phyloP scores from a whole-genome alignment of 2,888 invertebrate genomes.

The Brachylomia viminalis region DNA sequence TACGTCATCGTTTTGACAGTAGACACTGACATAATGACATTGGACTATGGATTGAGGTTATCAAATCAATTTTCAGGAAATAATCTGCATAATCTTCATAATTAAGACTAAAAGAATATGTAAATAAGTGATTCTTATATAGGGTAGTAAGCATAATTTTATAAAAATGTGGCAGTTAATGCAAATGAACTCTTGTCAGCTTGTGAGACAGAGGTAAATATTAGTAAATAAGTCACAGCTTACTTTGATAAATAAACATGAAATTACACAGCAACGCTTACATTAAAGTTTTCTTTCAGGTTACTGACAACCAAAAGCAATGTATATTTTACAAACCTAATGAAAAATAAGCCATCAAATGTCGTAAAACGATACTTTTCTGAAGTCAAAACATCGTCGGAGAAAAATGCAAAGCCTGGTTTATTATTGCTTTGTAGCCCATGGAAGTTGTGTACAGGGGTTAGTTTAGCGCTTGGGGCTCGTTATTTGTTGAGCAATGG shows the following conservation, averaged over 20 bases:
- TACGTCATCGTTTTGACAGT: constrained; percentile 64
- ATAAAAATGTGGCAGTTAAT: constrained; percentile 86
- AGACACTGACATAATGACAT: constrained; percentile 63
- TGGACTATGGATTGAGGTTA: constrained; percentile 60
- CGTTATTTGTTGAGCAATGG: constrained; percentile 84
- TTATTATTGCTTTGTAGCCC: constrained; percentile 80
- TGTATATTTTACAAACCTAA: constrained; percentile 75
- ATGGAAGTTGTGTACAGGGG: constrained; percentile 87
- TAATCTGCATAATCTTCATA: constrained; percentile 53
- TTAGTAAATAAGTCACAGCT: constrained; percentile 1
- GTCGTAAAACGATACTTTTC: constrained; percentile 78
- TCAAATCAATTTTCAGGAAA: constrained; percentile 49
- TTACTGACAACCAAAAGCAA: constrained; percentile 78
- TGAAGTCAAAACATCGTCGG: constrained; percentile 74
- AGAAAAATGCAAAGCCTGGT: constrained; percentile 77
- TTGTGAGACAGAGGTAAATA: constrained; percentile 82
- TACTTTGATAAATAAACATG: constrained; percentile 48
- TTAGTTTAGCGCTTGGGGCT: constrained; percentile 83
- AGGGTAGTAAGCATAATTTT: constrained; percentile 39
- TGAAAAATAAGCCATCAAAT: constrained; percentile 80
- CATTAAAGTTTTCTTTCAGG: constrained; percentile 74
- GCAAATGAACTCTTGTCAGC: constrained; percentile 79
- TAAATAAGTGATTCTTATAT: constrained; percentile 53
- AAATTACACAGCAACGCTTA: constrained; percentile 18
- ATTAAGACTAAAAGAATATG: constrained; percentile 72